Base-by-base conservation (phyloP, 2,888 invertebrate genomes). In the Isoperla grammatica region DNA sequence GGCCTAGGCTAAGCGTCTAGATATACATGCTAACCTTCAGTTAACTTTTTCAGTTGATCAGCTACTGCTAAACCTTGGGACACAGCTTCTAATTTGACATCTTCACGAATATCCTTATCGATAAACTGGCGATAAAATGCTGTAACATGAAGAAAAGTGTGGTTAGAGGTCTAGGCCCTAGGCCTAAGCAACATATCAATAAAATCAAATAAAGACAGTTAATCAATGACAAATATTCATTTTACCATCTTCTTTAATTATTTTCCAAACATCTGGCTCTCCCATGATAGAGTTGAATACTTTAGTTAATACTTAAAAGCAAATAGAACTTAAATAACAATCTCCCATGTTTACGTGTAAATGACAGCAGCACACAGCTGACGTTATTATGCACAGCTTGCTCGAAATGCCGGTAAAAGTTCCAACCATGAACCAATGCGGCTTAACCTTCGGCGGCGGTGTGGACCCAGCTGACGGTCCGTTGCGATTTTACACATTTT, bases 1-100 rank as follows among this genome's bases (percentile, higher is more conserved):
- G 29, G 29, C 29, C 29, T 29, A 29, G 29, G 29, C 29, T 29
- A 29, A 8, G 29, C 12, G n/a, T 8, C 9, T 5, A 45, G 13
- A 45, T 15, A 15, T 48, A 17, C 48, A 5, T 29, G 8, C 29
- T 8, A 29, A 23, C 86, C 86, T 68, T 83, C 82, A 2, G 83
- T 79, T 11, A 88, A 75, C 74, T 83, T 85, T 61, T 79, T 81
- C 5, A 88, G 84, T 78, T 88, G 87, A 59, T 86, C 86, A 0
- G 84, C 79, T 56, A 87, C 85, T 1, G 85, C 80, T 57, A 82
- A 70, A 58, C 61, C 62, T 54, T 64, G 60, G 1, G 59, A 45
- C n/a, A 61, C 49, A 5, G 57, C 62, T 29, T 62, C 53, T 37
- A 22, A 29, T 50, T 62, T 63, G 6, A 58, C 56, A 43, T 60